Conservation (phyloP, 2,113 vertebrate genomes). For the Callipepla californica region DNA sequence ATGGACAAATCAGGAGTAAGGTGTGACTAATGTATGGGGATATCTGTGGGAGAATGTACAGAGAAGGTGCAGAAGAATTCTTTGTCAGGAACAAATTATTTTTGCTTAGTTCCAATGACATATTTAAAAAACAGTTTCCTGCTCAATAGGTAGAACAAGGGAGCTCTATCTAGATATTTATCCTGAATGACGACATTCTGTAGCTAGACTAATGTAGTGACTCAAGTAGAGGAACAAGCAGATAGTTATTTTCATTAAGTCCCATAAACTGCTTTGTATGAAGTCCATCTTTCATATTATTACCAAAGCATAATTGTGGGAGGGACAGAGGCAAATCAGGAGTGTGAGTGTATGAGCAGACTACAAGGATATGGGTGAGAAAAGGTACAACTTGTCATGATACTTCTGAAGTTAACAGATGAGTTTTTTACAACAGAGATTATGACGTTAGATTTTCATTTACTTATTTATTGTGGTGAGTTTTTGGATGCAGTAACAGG, state of each 20-base stretch:
- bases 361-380: background rate
- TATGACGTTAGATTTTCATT: background rate
- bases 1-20: background rate
- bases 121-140: background rate
- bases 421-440: background rate
- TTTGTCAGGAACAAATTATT: background rate
- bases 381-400: background rate
- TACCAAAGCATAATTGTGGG: background rate
- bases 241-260: background rate
- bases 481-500: conserved; percentile 24
- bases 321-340: background rate
- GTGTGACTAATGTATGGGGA: background rate
- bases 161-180: background rate
- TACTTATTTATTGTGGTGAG: background rate
- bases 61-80: background rate
- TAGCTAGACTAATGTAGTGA: background rate
- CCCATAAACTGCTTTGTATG: background rate
- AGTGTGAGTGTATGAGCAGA: background rate
- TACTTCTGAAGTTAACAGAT: background rate
- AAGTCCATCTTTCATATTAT: background rate
- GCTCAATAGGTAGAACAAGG: background rate
- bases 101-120: background rate
- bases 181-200: background rate
- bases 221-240: background rate
- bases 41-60: background rate